Conservation (phyloP, 2,888 invertebrate species). For the Ophonus ardosiacus region DNA sequence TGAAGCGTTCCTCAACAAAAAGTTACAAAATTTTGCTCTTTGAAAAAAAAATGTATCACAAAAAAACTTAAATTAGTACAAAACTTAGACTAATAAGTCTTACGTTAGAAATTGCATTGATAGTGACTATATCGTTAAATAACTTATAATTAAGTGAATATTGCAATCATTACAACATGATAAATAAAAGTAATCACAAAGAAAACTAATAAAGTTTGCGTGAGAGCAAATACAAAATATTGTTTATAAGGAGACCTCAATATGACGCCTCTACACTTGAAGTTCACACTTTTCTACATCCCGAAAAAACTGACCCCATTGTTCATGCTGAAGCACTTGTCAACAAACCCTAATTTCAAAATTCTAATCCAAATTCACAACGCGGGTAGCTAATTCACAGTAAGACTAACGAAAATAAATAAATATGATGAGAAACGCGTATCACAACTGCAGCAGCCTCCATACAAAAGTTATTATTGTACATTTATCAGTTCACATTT, state of each 20-base stretch:
- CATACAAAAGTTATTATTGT: background rate
- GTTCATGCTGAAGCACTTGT: background rate
- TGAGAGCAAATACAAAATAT: slow-evolving; percentile 56
- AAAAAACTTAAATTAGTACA: slow-evolving; percentile 60
- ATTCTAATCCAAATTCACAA: slow-evolving; percentile 50
- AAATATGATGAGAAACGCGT: slow-evolving; percentile 41
- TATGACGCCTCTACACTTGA: slow-evolving; percentile 54
- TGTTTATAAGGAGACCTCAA: slow-evolving; percentile 57
- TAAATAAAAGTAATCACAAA: slow-evolving; percentile 55
- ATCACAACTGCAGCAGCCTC: slow-evolving; percentile 33
- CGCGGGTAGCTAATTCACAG: slow-evolving; percentile 28
- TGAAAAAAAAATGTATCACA: slow-evolving; percentile 56
- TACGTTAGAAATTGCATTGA: slow-evolving; percentile 68
- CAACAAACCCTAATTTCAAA: slow-evolving; percentile 37
- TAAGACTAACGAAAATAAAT: slow-evolving; percentile 37
- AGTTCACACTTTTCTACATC: slow-evolving; percentile 51
- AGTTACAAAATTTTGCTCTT: slow-evolving; percentile 43
- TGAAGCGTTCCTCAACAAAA: slow-evolving; percentile 47
- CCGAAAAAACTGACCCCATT: slow-evolving; percentile 36
- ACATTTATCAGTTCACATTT: background rate
- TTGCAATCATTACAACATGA: slow-evolving; percentile 54
- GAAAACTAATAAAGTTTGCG: slow-evolving; percentile 44
- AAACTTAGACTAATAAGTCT: slow-evolving; percentile 51
- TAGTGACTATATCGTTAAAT: slow-evolving; percentile 68
- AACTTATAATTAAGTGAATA: slow-evolving; percentile 54